phyloP scores from a whole-genome alignment of 2,113 vertebrate species.

The Poeciliopsis retropinna region DNA sequence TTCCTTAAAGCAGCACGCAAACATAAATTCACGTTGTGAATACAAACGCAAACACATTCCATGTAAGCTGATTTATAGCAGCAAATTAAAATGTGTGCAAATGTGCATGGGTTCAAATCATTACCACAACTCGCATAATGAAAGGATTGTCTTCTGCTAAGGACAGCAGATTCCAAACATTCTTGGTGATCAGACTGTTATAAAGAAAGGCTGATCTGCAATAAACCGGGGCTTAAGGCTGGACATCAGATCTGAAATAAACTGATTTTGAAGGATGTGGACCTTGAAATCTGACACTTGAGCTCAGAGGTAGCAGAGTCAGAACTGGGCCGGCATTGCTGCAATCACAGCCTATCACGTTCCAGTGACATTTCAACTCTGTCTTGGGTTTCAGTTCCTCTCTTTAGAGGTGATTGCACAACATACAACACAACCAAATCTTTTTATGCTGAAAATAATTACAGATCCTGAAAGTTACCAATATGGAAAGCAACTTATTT shows the following conservation, averaged over 20 bases:
- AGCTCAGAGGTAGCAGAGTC: constrained; percentile 38
- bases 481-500: constrained; percentile 56
- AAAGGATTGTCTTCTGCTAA: constrained; percentile 51
- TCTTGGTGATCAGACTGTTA: constrained; percentile 45
- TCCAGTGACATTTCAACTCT: neutral
- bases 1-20: constrained; percentile 24
- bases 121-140: constrained; percentile 53
- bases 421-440: constrained; percentile 60
- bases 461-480: constrained; percentile 51
- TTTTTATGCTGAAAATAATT: constrained; percentile 66
- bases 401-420: constrained; percentile 37
- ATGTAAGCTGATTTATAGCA: constrained; percentile 51
- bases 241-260: constrained; percentile 42
- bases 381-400: constrained; percentile 61
- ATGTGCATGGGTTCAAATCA: constrained; percentile 45
- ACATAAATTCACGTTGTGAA: constrained; percentile 30
- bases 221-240: constrained; percentile 21
- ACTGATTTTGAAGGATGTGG: constrained; percentile 21
- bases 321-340: constrained; percentile 59
- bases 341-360: constrained; percentile 56
- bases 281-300: constrained; percentile 37
- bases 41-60: constrained; percentile 5
- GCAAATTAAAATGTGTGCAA: constrained; percentile 45
- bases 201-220: constrained; percentile 26
- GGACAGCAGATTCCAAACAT: constrained; percentile 58